Evolutionary conservation across 2,113 vertebrate species (phyloP).

Genomic region (Pongo pygmaeus): DNA sequence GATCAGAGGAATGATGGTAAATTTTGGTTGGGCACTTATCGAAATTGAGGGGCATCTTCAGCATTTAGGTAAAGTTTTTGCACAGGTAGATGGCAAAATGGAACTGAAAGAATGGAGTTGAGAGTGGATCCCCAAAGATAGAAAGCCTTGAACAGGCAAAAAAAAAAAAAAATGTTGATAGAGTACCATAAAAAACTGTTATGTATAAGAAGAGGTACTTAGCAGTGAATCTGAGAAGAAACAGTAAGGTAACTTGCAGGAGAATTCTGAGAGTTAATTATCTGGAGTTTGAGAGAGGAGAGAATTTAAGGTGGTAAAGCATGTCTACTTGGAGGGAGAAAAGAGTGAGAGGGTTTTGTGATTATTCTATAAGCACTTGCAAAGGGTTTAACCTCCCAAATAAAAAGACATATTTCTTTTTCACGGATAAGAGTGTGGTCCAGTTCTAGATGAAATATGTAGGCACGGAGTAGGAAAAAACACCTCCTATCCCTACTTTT

Average conservation of each 20-base stretch:
- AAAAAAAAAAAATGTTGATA: background rate
- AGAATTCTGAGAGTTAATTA: background rate
- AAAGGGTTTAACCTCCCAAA: background rate
- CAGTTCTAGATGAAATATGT: background rate
- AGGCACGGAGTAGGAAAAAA: background rate
- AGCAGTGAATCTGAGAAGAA: background rate
- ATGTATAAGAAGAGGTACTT: background rate
- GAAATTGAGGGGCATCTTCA: background rate
- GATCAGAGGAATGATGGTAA: background rate
- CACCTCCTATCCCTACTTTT: background rate
- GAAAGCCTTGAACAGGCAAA: background rate
- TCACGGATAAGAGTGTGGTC: background rate
- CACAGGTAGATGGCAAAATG: too few relatives aligned
- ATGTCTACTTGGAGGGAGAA: background rate
- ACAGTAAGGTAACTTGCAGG: background rate
- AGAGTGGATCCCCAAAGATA: background rate
- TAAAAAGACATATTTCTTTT: background rate
- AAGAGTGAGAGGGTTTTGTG: background rate
- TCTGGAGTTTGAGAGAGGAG: background rate
- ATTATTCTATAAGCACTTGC: background rate
- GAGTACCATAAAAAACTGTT: background rate
- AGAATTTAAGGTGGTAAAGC: background rate
- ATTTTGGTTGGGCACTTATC: background rate
- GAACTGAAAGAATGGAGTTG: background rate
- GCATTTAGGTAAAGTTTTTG: background rate